Evolutionary conservation across 2,797 vertebrate species (phyloP), one percentile per base, ranked within the genome.

Genomic region (Saxicola maurus): DNA sequence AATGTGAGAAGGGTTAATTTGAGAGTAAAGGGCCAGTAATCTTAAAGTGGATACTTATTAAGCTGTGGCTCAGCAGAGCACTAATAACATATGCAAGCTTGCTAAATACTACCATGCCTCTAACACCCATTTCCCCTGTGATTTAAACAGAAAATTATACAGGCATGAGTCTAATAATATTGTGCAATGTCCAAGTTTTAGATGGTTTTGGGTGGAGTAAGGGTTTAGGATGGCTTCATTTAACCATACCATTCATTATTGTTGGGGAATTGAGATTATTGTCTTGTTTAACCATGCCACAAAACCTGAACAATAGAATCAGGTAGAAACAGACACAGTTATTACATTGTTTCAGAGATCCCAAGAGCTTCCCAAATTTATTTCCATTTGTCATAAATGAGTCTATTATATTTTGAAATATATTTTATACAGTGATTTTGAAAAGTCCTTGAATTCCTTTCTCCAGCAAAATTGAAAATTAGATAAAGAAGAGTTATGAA

Each of bases 1-100:
- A 40, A 45, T 78, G 69, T 69, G 74, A 90, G 72, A 77, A 30
- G 19, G 89, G 19, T 46, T 90, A 93, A 93, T 89, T 87, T 89
- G 43, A 87, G 37, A 38, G 40, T 86, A 79, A 68, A 90, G 17
- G 35, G 28, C 48, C 40, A 86, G n/a, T n/a, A 89, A 27, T 69
- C 25, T 27, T 67, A 56, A 83, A 24, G 38, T 76, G 60, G 56
- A 25, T 87, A 65, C 48, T 91, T 82, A 86, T 64, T 91, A 94
- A 83, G 31, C 23, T 0, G 0, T 81, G 77, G 45, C 52, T 91
- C 42, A 79, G 37, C 56, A 76, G 73, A 86, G 25, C 23, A 25
- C 55, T 93, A 91, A 92, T 91, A 76, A 89, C 45, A 76, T 51
- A 79, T 31, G 28, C 30, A 74, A 80, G 6, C 46, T 77, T 67